Evolutionary conservation across 2,113 vertebrate genomes (phyloP).

Genomic region (Theropithecus gelada): DNA sequence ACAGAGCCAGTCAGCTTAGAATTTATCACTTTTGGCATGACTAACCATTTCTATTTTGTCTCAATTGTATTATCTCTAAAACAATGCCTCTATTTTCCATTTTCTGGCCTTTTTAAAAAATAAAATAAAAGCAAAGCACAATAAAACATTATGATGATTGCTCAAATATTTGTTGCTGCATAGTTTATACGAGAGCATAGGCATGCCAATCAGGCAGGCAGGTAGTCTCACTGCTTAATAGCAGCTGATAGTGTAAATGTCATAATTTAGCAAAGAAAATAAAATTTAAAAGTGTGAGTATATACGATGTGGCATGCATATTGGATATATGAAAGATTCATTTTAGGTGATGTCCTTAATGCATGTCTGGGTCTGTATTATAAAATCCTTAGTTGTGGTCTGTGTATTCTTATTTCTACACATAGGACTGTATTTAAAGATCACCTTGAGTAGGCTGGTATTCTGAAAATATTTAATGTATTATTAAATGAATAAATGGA

Average conservation of each 20-base stretch:
- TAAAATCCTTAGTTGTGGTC: neutral
- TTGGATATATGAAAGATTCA: too few relatives aligned
- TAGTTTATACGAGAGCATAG: neutral
- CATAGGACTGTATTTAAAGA: too few relatives aligned
- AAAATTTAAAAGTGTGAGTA: neutral
- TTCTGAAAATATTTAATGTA: neutral
- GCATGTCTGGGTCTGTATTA: neutral
- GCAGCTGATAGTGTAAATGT: neutral
- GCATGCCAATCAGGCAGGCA: neutral
- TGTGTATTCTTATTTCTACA: neutral
- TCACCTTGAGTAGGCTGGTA: neutral
- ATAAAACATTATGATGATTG: slow-evolving; percentile 33
- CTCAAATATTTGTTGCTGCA: neutral
- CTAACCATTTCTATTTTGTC: slow-evolving; percentile 60
- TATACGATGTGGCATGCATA: neutral
- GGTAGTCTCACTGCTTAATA: neutral
- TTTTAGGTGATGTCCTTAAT: neutral
- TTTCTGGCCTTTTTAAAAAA: slow-evolving; percentile 43
- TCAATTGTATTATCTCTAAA: slow-evolving; percentile 52
- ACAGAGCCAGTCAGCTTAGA: slow-evolving; percentile 23
- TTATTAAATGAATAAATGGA: neutral
- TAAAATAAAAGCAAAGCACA: slow-evolving; percentile 48
- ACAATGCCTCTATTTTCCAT: slow-evolving; percentile 55
- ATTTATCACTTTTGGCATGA: slow-evolving; percentile 53
- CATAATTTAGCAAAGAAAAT: neutral